Evolutionary conservation across 2,113 vertebrate genomes (phyloP), one percentile per base, ranked within the genome.

Genomic region (Isurus oxyrinchus): DNA sequence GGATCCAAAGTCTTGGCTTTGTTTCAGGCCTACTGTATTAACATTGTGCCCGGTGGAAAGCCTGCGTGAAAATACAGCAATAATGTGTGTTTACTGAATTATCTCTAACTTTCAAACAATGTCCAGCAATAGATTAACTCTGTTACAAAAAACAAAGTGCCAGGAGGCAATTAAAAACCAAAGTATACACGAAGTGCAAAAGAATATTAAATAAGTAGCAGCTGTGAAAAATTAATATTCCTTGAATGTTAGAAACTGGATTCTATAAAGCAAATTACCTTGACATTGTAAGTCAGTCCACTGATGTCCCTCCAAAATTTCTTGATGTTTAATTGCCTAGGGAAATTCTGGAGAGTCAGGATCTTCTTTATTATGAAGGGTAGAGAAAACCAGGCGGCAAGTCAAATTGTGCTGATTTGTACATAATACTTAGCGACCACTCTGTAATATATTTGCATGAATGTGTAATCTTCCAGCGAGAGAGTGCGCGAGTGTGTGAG

Each of bases 31-130:
- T 21, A 87, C 44, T 87, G 44, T 53, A 35, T 10, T 76, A 87
- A 87, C 84, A 87, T 25, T 87, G 44, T 87, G 44, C 84, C 44
- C 3, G 6, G 40, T 87, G 23, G 84, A 87, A 87, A 87, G 44
- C 44, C 84, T 87, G 3, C 44, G 5, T 25, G 7, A 53, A 87
- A 87, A 53, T 87, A 49, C 44, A 53, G 49, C 84, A 87, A 53
- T 87, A 87, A 87, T 87, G 84, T 87, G 49, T 87, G 79, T n/a
- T 87, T 49, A 87, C 49, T 76, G 31, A 76, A 76, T 35, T 76
- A 35, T 27, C 27, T 76, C 72, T 35, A 8, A 31, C 72, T 76
- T 35, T 76, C 72, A 35, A 35, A 35, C 8, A 11, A 76, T 11
- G 23, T 76, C 1, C 72, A 76, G 8, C 72, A 76, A 76, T 10